Conservation (phyloP, 1,140 invertebrate genomes). For the Zophobas morio region DNA sequence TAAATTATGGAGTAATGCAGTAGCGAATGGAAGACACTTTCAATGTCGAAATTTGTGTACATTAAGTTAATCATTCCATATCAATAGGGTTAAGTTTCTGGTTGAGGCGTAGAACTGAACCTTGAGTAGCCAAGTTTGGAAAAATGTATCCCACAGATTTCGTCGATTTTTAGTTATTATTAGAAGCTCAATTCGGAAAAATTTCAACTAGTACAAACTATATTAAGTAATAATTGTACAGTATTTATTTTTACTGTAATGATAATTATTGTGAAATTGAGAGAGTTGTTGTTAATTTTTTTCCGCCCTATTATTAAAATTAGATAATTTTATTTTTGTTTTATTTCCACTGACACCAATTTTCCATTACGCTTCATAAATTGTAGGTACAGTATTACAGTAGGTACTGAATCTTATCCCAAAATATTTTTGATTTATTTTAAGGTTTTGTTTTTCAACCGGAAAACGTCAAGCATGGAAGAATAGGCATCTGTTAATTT, state of each 20-base stretch:
- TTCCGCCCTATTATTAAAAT: conserved; percentile 20
- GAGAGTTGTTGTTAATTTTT: conserved; percentile 7
- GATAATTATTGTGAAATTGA: conserved; percentile 8
- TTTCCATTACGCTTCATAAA: no score
- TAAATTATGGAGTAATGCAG: neutral
- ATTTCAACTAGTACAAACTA: conserved; percentile 31
- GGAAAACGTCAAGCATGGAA: no score
- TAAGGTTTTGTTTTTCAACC: no score
- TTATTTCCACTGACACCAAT: no score
- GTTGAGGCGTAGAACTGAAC: conserved; percentile 1
- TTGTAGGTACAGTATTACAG: no score
- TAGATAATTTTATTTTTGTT: conserved; percentile 20
- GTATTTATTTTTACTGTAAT: conserved; percentile 41
- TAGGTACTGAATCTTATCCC: no score
- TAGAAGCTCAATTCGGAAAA: conserved; percentile 28
- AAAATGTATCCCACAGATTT: conserved; percentile 23
- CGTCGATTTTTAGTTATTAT: conserved; percentile 9
- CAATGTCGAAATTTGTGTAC: conserved; percentile 19
- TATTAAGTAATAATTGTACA: conserved; percentile 30
- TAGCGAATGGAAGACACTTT: neutral
- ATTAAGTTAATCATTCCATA: conserved; percentile 32
- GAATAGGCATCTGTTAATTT: no score
- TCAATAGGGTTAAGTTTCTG: conserved; percentile 16
- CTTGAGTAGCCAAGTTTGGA: neutral
- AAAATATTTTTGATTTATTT: no score